A percentile compares a stretch with the other conserved stretches of the same genome.
phyloP scores from a whole-genome alignment of 2,797 vertebrate genomes.

The Cynopterus sphinx region DNA sequence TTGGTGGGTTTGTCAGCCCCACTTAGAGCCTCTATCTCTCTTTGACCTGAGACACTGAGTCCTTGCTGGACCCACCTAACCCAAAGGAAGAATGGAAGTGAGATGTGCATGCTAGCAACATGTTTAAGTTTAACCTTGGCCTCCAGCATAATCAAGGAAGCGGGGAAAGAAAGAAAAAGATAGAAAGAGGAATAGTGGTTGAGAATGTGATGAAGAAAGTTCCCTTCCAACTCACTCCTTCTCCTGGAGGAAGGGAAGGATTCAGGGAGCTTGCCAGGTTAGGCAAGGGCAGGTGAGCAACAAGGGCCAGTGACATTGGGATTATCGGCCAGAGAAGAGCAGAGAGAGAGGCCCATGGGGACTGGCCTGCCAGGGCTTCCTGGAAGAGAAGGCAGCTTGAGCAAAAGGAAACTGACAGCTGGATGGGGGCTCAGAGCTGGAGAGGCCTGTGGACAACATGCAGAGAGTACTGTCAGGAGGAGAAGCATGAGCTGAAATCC shows the following conservation, averaged over 20 bases:
- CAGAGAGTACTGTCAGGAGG: not conserved
- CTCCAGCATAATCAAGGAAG: not conserved
- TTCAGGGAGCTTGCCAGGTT: not conserved
- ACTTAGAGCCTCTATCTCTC: not conserved
- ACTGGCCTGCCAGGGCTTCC: not conserved
- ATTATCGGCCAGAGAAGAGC: not conserved
- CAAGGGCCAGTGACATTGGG: not conserved
- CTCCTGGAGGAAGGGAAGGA: not conserved
- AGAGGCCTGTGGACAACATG: not conserved
- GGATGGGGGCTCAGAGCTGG: not conserved
- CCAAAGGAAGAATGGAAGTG: not conserved
- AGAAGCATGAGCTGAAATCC: not conserved
- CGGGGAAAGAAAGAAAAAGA: not conserved
- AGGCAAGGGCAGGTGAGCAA: not conserved
- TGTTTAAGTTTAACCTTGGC: not conserved
- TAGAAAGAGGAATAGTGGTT: not conserved
- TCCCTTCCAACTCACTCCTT: not conserved
- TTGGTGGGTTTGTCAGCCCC: not conserved
- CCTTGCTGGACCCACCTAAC: not conserved
- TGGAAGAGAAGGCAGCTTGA: not conserved
- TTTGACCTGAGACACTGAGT: not conserved
- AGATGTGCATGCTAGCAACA: not conserved
- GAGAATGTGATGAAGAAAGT: not conserved
- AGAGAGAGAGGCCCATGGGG: not conserved
- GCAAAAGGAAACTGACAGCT: not conserved